Base-by-base conservation (phyloP, 1,140 invertebrate species). In the Cotesia glomerata region DNA sequence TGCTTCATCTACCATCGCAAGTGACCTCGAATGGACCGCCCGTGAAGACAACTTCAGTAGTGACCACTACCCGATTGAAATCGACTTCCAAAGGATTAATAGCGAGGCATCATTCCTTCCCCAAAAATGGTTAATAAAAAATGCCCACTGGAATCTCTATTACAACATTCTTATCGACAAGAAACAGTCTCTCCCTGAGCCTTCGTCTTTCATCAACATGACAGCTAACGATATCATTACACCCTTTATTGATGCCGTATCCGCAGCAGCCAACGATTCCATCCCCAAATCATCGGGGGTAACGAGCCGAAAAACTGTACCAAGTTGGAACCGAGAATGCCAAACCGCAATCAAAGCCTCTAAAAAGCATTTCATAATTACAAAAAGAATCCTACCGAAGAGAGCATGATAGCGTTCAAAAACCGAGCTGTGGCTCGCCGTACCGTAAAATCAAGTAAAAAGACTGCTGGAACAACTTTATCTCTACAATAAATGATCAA, bases 291-390 rank as follows among this genome's bases (percentile, higher is more conserved):
- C 74, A 39, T 77, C 72, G 36, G 73, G n/a, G 8, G 68, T 74
- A 72, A 67, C 8, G 35, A 72, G 76, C 63, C 75, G 76, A 51
- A 74, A 63, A 16, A 5, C 9, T 1, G 72, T 80, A 14, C 77
- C 77, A 11, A 81, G 83, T 80, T 82, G 79, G 79, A 82, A 79
- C 64, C 54, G 76, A 11, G 74, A 82, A 9, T 83, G 81, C 67
- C 54, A 73, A 70, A 69, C 32, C 32, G 78, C 75, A 56, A 61
- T 78, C 2, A 80, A 77, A 76, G 59, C 75, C 62, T 62, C 73
- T 3, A 83, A 80, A 75, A 77, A 71, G 74, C 79, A 8, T 61
- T 77, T 14, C 73, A 75, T 59, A 67, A 71, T 14, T 80, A 72
- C 62, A 79, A 76, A 67, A 73, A 74, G 65, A 72, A 83, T 61